Conservation (phyloP, 2,113 vertebrate genomes). For the Atractosteus spatula region DNA sequence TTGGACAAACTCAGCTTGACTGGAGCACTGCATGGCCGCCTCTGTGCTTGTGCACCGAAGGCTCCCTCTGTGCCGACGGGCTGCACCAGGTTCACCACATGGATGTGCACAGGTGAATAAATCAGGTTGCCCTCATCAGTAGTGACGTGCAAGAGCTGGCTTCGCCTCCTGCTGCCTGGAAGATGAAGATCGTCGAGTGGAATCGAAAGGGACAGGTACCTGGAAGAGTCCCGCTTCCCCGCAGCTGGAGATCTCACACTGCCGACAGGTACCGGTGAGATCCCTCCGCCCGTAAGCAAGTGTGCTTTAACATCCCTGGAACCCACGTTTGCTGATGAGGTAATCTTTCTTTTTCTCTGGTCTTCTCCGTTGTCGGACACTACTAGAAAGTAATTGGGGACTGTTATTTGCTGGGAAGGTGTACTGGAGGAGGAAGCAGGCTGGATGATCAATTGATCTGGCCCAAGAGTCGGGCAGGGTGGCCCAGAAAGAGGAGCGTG, state of each 20-base stretch:
- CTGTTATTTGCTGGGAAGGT: background rate
- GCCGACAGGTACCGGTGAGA: too few relatives aligned
- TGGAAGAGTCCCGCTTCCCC: background rate
- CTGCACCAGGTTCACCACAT: too few relatives aligned
- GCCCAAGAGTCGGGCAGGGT: too few relatives aligned
- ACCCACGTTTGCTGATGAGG: too few relatives aligned
- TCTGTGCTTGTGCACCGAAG: too few relatives aligned
- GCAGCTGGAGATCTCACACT: too few relatives aligned
- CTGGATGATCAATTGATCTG: too few relatives aligned
- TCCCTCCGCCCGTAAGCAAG: too few relatives aligned
- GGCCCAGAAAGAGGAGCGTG: background rate
- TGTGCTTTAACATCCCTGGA: too few relatives aligned
- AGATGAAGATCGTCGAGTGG: background rate
- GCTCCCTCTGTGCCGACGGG: too few relatives aligned
- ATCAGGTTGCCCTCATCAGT: background rate
- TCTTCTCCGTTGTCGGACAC: background rate
- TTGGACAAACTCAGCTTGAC: too few relatives aligned
- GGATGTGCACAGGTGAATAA: background rate
- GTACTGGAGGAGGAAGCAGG: background rate
- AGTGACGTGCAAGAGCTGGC: background rate
- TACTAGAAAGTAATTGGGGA: constrained; percentile 13
- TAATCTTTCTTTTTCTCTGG: background rate
- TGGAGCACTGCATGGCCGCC: too few relatives aligned
- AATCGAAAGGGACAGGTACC: constrained; percentile 6
- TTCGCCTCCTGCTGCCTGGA: background rate